phyloP scores from a whole-genome alignment of 37 sponge, comb jelly and placozoan genomes.

The Spongia lamella region DNA sequence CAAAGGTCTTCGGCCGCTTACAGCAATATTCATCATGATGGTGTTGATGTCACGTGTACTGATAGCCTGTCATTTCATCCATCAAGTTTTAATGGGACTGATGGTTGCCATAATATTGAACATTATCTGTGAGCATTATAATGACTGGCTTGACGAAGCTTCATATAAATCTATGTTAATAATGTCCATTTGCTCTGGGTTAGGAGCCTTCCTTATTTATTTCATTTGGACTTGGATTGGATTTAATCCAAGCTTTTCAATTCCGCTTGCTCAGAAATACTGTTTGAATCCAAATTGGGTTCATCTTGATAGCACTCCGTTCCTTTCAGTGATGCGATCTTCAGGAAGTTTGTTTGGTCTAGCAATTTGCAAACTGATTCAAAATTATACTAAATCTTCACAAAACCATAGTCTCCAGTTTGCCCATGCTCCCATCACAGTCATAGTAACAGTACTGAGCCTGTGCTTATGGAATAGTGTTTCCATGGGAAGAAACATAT shows the following conservation, averaged over 20 bases:
- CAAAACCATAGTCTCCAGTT: no score
- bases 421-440: no score
- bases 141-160: no score
- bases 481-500: no score
- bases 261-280: conserved; percentile 11
- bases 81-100: neutral
- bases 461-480: no score
- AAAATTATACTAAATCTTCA: no score
- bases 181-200: neutral
- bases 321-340: neutral
- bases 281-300: conserved; percentile 11
- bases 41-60: conserved; percentile 3
- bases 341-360: conserved; percentile 15
- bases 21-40: no score
- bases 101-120: neutral
- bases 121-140: neutral
- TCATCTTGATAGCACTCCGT: conserved; percentile 8
- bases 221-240: neutral
- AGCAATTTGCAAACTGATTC: neutral
- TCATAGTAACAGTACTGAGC: no score
- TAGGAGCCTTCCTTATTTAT: neutral
- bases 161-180: no score
- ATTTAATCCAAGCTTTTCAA: conserved; percentile 15
- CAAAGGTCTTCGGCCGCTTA: no score
- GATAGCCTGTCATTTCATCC: conserved; percentile 14